A percentile compares a stretch with the other conserved stretches of the same genome.
phyloP scores from a whole-genome alignment of 1,140 invertebrate species.

The Charaxes varanes region DNA sequence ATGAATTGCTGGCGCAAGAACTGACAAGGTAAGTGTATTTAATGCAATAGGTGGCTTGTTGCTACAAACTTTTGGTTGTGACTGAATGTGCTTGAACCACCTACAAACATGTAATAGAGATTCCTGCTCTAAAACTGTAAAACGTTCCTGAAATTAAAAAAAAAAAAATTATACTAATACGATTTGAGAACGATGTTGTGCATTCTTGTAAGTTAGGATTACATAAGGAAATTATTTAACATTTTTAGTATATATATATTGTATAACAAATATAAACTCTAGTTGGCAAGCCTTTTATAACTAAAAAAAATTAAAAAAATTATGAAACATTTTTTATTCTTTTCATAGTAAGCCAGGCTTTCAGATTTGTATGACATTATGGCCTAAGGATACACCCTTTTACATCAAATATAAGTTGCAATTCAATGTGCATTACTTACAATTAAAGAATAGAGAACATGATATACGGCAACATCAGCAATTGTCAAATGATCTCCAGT shows the following conservation, averaged over 20 bases:
- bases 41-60: conserved; percentile 36
- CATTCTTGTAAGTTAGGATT: too few relatives aligned
- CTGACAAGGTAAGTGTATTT: conserved; percentile 41
- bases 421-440: conserved; percentile 33
- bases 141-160: conserved; percentile 41
- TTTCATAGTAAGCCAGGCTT: too few relatives aligned
- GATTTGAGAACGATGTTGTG: too few relatives aligned
- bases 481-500: conserved; percentile 48
- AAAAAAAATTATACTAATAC: not conserved
- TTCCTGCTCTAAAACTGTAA: conserved; percentile 45
- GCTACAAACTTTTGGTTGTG: conserved; percentile 43
- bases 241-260: too few relatives aligned
- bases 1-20: conserved; percentile 49
- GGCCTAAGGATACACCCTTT: too few relatives aligned
- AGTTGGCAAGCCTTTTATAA: too few relatives aligned
- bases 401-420: not conserved
- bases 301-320: too few relatives aligned
- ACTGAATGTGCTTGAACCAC: conserved; percentile 59
- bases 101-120: conserved; percentile 47
- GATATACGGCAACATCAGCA: conserved; percentile 49
- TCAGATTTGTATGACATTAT: too few relatives aligned
- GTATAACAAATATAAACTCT: too few relatives aligned
- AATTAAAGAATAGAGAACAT: conserved; percentile 51
- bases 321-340: too few relatives aligned
- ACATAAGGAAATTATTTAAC: too few relatives aligned